A percentile compares a stretch with the other conserved stretches of the same genome.
Evolutionary conservation across 2,888 invertebrate genomes (phyloP).

Genomic region (Scaptomyza reducta): DNA sequence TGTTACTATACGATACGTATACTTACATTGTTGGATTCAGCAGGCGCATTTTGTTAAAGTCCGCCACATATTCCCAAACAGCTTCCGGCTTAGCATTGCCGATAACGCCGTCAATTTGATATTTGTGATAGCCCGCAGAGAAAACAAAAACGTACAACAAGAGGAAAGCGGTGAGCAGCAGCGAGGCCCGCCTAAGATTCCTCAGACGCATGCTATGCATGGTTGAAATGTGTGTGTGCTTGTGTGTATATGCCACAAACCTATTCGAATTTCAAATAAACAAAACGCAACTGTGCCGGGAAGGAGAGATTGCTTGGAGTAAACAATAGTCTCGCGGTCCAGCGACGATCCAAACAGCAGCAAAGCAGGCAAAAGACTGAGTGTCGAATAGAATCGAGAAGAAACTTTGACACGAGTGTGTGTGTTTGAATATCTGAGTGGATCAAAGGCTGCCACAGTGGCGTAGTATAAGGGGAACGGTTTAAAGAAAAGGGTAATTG

Average conservation of each 20-base stretch:
- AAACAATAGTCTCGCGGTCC: slow-evolving; percentile 28
- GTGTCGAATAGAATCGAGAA: slow-evolving; percentile 10
- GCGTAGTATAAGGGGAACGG: too few relatives aligned
- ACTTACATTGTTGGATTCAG: slow-evolving; percentile 90
- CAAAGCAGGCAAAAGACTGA: slow-evolving; percentile 42
- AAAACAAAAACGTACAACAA: slow-evolving; percentile 74
- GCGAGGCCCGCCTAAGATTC: slow-evolving; percentile 70
- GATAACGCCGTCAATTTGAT: slow-evolving; percentile 85
- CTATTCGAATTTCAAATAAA: slow-evolving; percentile 64
- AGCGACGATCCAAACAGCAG: slow-evolving; percentile 39
- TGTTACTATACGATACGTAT: neutral
- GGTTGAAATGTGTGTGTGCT: slow-evolving; percentile 29
- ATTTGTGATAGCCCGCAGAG: slow-evolving; percentile 82
- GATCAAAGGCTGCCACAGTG: slow-evolving; percentile 17
- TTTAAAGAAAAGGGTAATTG: too few relatives aligned
- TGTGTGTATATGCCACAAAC: slow-evolving; percentile 17
- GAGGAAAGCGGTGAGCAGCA: slow-evolving; percentile 44
- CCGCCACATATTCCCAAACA: slow-evolving; percentile 91
- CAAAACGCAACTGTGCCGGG: slow-evolving; percentile 30
- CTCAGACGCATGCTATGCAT: slow-evolving; percentile 69
- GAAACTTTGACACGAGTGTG: slow-evolving; percentile 17
- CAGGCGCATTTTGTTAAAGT: slow-evolving; percentile 89
- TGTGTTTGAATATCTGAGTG: slow-evolving; percentile 17
- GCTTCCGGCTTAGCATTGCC: slow-evolving; percentile 86
- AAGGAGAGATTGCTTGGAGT: neutral